These are phyloP conservation scores for Holothuria leucospilota DNA, from an alignment of 53 echinoderm and acorn worm species.

Conservation along the genomic window DNA sequence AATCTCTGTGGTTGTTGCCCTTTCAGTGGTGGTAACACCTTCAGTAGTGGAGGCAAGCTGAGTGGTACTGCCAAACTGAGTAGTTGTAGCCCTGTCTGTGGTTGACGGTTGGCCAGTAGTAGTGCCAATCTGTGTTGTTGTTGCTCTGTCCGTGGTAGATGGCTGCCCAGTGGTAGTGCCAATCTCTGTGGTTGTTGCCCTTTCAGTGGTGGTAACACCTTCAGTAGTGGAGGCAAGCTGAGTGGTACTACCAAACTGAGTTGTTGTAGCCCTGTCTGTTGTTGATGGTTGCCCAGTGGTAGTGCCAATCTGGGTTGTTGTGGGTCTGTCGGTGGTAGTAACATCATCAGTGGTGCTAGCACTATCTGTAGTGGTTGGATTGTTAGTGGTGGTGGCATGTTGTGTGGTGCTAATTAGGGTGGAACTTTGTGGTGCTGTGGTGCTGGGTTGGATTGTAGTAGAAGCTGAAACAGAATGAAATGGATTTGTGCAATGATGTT, in stretches of 20 bases:
- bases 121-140: not conserved
- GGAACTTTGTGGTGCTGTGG: constrained; percentile 17
- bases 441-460: constrained; percentile 16
- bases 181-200: not conserved
- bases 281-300: not conserved
- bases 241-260: not conserved
- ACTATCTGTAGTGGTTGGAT: not conserved
- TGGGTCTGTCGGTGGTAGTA: constrained; percentile 4
- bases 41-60: not conserved
- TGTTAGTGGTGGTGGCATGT: constrained; percentile 4
- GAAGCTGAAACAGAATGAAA: constrained; percentile 11
- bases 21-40: not conserved
- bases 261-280: not conserved
- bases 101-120: not conserved
- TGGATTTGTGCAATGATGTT: too few relatives aligned
- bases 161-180: not conserved
- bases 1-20: not conserved
- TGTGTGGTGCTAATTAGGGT: not conserved
- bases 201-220: not conserved
- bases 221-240: not conserved
- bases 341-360: not conserved
- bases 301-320: not conserved
- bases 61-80: not conserved
- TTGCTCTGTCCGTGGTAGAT: constrained; percentile 12
- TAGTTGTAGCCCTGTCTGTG: not conserved